Base-by-base conservation (phyloP, 1,140 invertebrate species). In the Grapholita molesta region DNA sequence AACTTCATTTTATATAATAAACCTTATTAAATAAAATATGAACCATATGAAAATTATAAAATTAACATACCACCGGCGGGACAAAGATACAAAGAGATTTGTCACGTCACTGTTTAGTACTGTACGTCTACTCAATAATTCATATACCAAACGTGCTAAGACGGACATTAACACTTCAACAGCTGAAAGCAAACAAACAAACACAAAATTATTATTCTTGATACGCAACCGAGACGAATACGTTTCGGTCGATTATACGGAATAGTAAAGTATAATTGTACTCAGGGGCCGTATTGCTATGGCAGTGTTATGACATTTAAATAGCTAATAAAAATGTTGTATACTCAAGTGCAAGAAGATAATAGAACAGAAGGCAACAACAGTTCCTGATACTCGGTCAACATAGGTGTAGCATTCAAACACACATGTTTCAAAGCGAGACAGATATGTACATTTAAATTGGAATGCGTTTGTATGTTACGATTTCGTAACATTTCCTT, bases 111-210 rank as follows among this genome's bases (percentile, higher is more conserved):
- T 61, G 55, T 61, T 61, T 28, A 28, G 55, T 79, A 72, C n/a
- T 68, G 67, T 69, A 74, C 66, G 69, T 75, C 79, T 86, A 77
- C 80, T 87, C 81, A 89, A 87, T 89, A 87, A 89, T 89, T 87
- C 86, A 89, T 89, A 86, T 76, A 75, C 72, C 75, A 73, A 77
- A 85, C 84, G 86, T 89, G 86, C 81, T 73, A 83, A 84, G 84
- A 83, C 79, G 84, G 66, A 71, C 78, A 84, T 89, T 85, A 85
- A 86, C 86, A 85, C 83, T 80, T 82, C 74, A 72, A 81, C 78
- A 81, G 72, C 65, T 69, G 23, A 48, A 25, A 38, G 32, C 70
- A 72, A 75, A 78, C 82, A 85, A 82, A 87, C 84, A 86, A 80
- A 83, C 80, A 73, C 28, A 72, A 67, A 68, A 73, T 88, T 79